These are phyloP conservation scores for Ditylenchus weischeri DNA, from an alignment of 2,888 invertebrate species.

Conservation along the genomic window DNA sequence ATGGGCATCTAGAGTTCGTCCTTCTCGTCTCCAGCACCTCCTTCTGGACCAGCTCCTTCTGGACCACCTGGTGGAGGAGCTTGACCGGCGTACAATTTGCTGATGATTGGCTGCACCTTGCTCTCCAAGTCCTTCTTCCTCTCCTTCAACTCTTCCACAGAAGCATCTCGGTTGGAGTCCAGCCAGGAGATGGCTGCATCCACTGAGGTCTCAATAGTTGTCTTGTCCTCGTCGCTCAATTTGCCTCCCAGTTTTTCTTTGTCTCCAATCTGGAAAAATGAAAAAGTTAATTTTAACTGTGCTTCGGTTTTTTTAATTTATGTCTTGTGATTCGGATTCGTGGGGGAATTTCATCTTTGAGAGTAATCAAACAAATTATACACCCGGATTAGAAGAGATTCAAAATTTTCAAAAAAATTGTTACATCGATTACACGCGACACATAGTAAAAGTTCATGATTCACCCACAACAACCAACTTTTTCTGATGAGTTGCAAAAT, in stretches of 20 bases:
- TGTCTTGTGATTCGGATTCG: too few relatives aligned
- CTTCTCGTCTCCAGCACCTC: constrained; percentile 48
- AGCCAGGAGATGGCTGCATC: constrained; percentile 96
- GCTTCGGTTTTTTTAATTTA: too few relatives aligned
- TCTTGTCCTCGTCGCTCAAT: constrained; percentile 79
- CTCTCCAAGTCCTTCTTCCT: constrained; percentile 91
- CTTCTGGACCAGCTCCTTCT: constrained; percentile 36
- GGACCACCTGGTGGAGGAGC: constrained; percentile 37
- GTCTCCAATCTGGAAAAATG: constrained; percentile 69
- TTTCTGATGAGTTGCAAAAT: too few relatives aligned
- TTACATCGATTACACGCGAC: too few relatives aligned
- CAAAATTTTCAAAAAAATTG: too few relatives aligned
- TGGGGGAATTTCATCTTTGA: too few relatives aligned
- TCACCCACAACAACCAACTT: too few relatives aligned
- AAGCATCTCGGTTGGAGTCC: constrained; percentile 75
- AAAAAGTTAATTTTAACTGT: constrained; percentile 19
- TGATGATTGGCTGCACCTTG: constrained; percentile 92
- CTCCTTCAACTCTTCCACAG: constrained; percentile 68
- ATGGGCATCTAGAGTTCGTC: constrained; percentile 48
- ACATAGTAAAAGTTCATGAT: too few relatives aligned
- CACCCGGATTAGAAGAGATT: too few relatives aligned
- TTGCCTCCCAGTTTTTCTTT: constrained; percentile 92
- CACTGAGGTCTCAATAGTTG: constrained; percentile 87
- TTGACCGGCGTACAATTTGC: constrained; percentile 75
- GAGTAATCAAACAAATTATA: too few relatives aligned